Evolutionary conservation across 92 coral and sea anemone species (phyloP).

Genomic region (Porites divaricata): DNA sequence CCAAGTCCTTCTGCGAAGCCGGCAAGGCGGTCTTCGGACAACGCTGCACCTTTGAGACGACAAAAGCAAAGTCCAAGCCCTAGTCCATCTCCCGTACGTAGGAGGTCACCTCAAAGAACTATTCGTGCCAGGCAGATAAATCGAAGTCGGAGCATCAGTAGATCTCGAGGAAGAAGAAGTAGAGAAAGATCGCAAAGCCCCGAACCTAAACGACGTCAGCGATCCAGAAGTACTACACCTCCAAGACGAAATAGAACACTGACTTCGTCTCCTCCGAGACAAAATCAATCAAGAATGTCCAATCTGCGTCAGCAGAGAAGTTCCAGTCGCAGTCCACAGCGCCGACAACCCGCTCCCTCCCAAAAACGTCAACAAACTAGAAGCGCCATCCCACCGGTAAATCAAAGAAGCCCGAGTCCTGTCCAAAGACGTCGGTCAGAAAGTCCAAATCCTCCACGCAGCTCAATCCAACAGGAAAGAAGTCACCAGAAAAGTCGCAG

Average conservation of each 20-base stretch:
- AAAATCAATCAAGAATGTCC: constrained; percentile 22
- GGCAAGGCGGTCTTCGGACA: constrained; percentile 23
- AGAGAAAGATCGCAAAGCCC: constrained; percentile 32
- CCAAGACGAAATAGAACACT: constrained; percentile 32
- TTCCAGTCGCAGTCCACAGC: constrained; percentile 12
- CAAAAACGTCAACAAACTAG: constrained; percentile 46
- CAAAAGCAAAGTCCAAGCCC: constrained; percentile 39
- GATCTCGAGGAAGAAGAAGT: constrained; percentile 14
- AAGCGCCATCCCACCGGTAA: constrained; percentile 44
- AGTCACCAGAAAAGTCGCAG: constrained; percentile 44
- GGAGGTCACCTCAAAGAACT: constrained; percentile 40
- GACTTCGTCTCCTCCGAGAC: constrained; percentile 28
- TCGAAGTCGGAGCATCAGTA: constrained; percentile 29
- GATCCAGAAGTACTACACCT: constrained; percentile 37
- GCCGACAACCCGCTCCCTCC: not conserved
- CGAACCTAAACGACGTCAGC: constrained; percentile 26
- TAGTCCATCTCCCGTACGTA: constrained; percentile 41
- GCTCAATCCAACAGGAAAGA: constrained; percentile 38
- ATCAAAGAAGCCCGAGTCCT: constrained; percentile 37
- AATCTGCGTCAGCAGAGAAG: constrained; percentile 36
- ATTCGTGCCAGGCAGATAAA: constrained; percentile 16
- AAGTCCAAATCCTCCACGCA: constrained; percentile 31
- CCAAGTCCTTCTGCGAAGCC: constrained; percentile 29
- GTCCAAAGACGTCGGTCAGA: constrained; percentile 28
- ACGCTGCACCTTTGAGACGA: constrained; percentile 28